These are phyloP conservation scores for Luperina nickerlii DNA, from an alignment of 2,888 invertebrate genomes.

Conservation along the genomic window DNA sequence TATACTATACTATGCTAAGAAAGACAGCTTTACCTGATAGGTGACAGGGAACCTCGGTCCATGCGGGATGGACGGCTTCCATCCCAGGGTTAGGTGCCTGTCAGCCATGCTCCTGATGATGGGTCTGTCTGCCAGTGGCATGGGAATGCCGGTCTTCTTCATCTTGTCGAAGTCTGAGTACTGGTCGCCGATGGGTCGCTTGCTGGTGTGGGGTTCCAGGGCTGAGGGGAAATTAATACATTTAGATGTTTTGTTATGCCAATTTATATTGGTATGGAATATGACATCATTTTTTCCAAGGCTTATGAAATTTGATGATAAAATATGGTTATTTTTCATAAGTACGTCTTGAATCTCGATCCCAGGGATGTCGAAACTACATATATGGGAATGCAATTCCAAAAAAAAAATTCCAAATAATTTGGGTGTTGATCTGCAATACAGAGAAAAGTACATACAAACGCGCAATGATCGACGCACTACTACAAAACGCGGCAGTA, in stretches of 20 bases:
- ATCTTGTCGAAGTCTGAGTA: constrained; percentile 96
- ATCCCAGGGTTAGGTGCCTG: constrained; percentile 96
- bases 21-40: constrained; percentile 92
- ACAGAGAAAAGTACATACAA: neutral
- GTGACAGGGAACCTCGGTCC: constrained; percentile 97
- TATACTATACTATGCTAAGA: neutral
- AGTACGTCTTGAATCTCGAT: neutral
- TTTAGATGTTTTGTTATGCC: neutral
- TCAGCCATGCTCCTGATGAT: constrained; percentile 98
- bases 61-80: constrained; percentile 97
- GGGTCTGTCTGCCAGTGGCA: constrained; percentile 97
- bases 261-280: neutral
- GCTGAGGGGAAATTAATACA: constrained; percentile 80
- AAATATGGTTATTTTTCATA: neutral
- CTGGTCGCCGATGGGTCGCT: constrained; percentile 93
- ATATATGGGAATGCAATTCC: neutral
- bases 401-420: neutral
- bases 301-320: neutral
- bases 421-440: no score
- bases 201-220: constrained; percentile 91
- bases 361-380: neutral
- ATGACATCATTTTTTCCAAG: neutral
- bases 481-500: neutral
- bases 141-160: constrained; percentile 95
- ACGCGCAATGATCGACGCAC: neutral